Evolutionary conservation across 2,888 invertebrate genomes (phyloP).

Genomic region (Sphecodes monilicornis): DNA sequence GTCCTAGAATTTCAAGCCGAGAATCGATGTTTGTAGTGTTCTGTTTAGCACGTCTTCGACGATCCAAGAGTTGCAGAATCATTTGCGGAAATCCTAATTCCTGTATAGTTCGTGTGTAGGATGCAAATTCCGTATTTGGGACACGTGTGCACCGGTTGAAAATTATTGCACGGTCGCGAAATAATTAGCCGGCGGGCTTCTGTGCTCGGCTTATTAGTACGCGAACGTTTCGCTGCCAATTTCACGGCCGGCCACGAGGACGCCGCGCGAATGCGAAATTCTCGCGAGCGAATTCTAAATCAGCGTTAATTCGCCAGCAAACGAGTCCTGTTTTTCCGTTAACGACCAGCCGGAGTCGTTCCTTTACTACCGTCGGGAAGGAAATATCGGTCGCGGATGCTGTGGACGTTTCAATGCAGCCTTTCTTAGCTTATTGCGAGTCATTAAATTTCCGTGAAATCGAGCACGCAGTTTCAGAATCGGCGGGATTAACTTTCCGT

Average conservation of each 20-base stretch:
- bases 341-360: slow-evolving; percentile 1
- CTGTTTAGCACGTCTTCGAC: neutral
- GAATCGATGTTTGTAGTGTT: neutral
- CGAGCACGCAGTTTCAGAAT: neutral
- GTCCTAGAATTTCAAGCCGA: neutral
- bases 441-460: neutral
- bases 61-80: neutral
- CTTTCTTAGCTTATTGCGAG: neutral
- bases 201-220: slow-evolving; percentile 44
- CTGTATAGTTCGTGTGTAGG: neutral
- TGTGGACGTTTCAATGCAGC: slow-evolving; percentile 8
- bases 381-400: slow-evolving; percentile 15
- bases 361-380: neutral
- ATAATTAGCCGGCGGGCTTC: slow-evolving; percentile 42
- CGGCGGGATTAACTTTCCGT: neutral
- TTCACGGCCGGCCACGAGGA: slow-evolving; percentile 22
- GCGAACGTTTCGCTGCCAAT: slow-evolving; percentile 45
- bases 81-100: neutral
- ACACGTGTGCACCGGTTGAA: slow-evolving; percentile 30
- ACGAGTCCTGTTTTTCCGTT: slow-evolving; percentile 11
- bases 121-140: slow-evolving; percentile 31
- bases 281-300: slow-evolving; percentile 26
- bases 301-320: slow-evolving; percentile 23
- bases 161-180: slow-evolving; percentile 33
- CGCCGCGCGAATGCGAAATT: slow-evolving; percentile 21